Base-by-base conservation (phyloP, 1,140 invertebrate genomes). In the Bombus superbus region DNA sequence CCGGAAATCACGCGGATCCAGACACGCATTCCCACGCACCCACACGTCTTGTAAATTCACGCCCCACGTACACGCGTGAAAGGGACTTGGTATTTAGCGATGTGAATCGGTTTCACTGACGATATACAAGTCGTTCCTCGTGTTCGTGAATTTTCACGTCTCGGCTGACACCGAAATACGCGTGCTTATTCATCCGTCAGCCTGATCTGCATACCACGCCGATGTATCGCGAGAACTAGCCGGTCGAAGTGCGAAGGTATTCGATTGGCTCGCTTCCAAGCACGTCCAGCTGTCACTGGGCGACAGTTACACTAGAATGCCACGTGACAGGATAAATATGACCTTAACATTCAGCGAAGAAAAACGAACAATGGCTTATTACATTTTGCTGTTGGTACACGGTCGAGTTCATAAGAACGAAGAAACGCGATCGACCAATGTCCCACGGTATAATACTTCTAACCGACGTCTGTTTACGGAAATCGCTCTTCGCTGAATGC, bases 1-100 rank as follows among this genome's bases (percentile, higher is more conserved):
- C 53, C 38, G 53, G 53, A 77, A 89, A 72, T 87, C 75, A 44
- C 59, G 73, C 83, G 66, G n/a, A 72, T 72, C 40, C 69, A 28
- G 13, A 44, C 69, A 72, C 84, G 77, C 80, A 88, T 90, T 90
- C 89, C 89, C 89, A 90, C 89, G 89, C 86, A 77, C 82, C 79
- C 79, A 75, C 78, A 75, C 80, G 69, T 68, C 71, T 90, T 74
- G 42, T 66, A 47, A 79, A 79, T 68, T 78, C 18, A 62, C 76
- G 59, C 59, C 9, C 28, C 28, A 40, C 81, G 76, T 62, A 76
- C n/a, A 15, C 59, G 53, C 68, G 66, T 28, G 25, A 73, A 25
- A 76, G 66, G 38, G n/a, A 77, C 87, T 53, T 89, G 62, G 68
- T 72, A 77, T 73, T 77, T 72, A 82, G 75, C 73, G 62, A 72